Base-by-base conservation (phyloP, 2,797 vertebrate species). In the Melanotaenia parkinsoni region DNA sequence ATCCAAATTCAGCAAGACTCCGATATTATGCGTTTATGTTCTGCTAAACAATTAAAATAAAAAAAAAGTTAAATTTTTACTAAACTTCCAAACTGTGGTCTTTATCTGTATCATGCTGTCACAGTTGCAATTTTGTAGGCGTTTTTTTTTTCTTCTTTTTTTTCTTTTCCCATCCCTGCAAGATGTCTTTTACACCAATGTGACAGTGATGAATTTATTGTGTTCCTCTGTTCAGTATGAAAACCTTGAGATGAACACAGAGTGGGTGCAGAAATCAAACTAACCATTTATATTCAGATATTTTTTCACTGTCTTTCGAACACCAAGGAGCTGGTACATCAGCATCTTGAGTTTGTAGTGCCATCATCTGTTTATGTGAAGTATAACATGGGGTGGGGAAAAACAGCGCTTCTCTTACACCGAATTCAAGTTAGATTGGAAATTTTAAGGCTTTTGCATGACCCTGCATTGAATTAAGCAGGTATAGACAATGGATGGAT, bases 281-380 rank as follows among this genome's bases (percentile, higher is more conserved):
- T 57, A 64, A 26, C 30, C 14, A 69, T 70, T 69, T 80, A n/a
- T 37, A 47, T 58, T 65, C 28, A 22, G 3, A 18, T 45, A 43
- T 54, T 47, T 22, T 35, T 58, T 38, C 22, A 28, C 26, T 9
- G 35, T 65, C 73, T 80, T 37, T 12, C 4, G 32, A 22, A 11
- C 30, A 65, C 20, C 56, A 68, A 62, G 50, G 0, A 30, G 12
- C 37, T 57, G 26, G 12, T 24, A 11, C 3, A 2, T 22, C 28
- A 38, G 51, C 30, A 80, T 62, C 11, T 60, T 88, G 56, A 59
- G 33, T 60, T 60, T 74, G 45, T 67, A 90, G 69, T 91, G 93
- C 88, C 94, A 92, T 75, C 93, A 70, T 89, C 87, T 91, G 94
- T 73, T 79, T 24, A 38, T 50, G 40, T 0, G n/a, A 18, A 65